Evolutionary conservation across 2,797 vertebrate species (phyloP).

Genomic region (Mormyrops boulengeri): DNA sequence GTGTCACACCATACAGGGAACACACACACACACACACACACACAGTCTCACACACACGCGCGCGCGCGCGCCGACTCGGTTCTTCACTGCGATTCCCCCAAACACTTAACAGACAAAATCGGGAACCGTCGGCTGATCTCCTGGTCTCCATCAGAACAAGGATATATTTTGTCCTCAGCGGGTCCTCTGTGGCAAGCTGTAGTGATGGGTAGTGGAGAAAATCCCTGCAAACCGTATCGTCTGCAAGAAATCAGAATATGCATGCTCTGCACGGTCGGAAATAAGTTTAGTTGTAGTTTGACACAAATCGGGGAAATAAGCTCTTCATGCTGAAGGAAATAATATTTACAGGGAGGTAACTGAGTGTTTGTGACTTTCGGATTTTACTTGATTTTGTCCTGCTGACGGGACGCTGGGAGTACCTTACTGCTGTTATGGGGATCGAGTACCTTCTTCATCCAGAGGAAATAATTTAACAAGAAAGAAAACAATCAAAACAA

Average conservation of each 20-base stretch:
- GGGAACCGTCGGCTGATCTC: constrained; percentile 35
- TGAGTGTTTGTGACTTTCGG: constrained; percentile 28
- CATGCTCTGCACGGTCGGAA: constrained; percentile 27
- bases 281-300: constrained; percentile 38
- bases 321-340: constrained; percentile 32
- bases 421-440: constrained; percentile 24
- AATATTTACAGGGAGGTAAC: constrained; percentile 22
- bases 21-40: neutral
- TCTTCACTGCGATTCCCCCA: constrained; percentile 34
- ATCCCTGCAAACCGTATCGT: constrained; percentile 40
- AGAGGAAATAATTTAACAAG: constrained; percentile 18
- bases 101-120: constrained; percentile 32
- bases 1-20: neutral
- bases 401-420: constrained; percentile 33
- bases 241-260: constrained; percentile 39
- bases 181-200: constrained; percentile 28
- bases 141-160: constrained; percentile 27
- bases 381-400: constrained; percentile 41
- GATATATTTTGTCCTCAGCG: constrained; percentile 20
- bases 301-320: constrained; percentile 37
- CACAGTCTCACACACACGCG: neutral
- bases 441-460: constrained; percentile 26
- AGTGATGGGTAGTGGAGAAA: constrained; percentile 61
- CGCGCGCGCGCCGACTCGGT: constrained; percentile 27
- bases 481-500: constrained; percentile 4